Evolutionary conservation across 2,113 vertebrate genomes (phyloP), one percentile per base, ranked within the genome.

Genomic region (Rhabdomys dilectus): DNA sequence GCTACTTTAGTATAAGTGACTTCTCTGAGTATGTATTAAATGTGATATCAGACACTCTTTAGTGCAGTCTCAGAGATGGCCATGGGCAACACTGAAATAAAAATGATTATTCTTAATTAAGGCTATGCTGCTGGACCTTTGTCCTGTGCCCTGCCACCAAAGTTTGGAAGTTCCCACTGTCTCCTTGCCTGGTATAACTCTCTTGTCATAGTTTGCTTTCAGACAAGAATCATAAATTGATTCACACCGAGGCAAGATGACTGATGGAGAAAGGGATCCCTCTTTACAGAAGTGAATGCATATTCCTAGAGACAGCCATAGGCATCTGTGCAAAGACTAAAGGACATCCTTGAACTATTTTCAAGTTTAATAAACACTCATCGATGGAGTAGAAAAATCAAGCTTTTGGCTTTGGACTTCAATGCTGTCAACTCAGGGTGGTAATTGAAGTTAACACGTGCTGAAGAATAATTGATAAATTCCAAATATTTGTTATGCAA

Each of bases 391-490:
- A 92, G 90, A 93, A 94, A 89, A 95, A 88, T 92, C 66, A 78
- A 78, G 60, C 89, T 89, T 60, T 86, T 56, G 7, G 19, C 34
- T 93, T 90, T 94, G 89, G 96, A 94, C 81, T 96, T 96, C 70
- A 96, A 92, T 93, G 93, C 82, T 97, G 39, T 93, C 96, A 95
- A 95, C 36, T 64, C 66, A n/a, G 26, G 66, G 53, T 91, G 72
- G 92, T 96, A 88, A 96, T 95, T 98, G 91, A 89, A 85, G 64
- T 95, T 95, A 96, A 97, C 68, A 85, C 78, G 72, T 95, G 45
- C 94, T 97, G 34, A 94, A 93, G 90, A 97, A 97, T 96, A 97
- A 96, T 94, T 97, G 96, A 97, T 97, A 97, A 96, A 97, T 96
- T 95, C 75, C 96, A 96, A 96, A 95, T 97, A 97, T 91, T 97